Evolutionary conservation across 2,113 vertebrate species (phyloP).

Genomic region (Taurulus bubalis): DNA sequence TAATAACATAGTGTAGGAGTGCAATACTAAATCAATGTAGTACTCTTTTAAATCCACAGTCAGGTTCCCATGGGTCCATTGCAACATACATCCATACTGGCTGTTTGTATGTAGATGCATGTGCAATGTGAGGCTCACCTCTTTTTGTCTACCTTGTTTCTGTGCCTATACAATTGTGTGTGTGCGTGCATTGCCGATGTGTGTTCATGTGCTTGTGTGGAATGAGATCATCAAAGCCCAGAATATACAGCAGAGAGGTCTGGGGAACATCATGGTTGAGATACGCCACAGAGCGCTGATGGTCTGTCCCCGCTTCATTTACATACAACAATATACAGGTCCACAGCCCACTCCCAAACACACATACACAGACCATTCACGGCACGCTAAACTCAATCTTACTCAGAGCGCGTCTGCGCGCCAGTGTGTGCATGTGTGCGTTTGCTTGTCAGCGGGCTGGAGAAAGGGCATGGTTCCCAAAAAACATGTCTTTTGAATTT

Average conservation of each 20-base stretch:
- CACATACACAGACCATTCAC: slow-evolving; percentile 71
- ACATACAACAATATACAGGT: slow-evolving; percentile 80
- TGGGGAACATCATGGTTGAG: slow-evolving; percentile 71
- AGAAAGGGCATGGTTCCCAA: slow-evolving; percentile 25
- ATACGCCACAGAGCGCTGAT: slow-evolving; percentile 31
- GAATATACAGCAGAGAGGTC: slow-evolving; percentile 52
- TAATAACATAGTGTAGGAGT: background rate
- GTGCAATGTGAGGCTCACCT: slow-evolving; percentile 5
- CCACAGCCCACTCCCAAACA: slow-evolving; percentile 65
- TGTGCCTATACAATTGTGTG: background rate
- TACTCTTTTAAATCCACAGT: background rate
- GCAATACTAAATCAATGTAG: background rate
- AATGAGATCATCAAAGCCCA: slow-evolving; percentile 71
- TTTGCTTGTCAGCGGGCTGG: slow-evolving; percentile 28
- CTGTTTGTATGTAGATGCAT: background rate
- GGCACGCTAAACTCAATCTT: slow-evolving; percentile 70
- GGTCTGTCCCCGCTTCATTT: slow-evolving; percentile 71
- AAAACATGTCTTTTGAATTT: slow-evolving; percentile 44
- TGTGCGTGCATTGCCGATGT: slow-evolving; percentile 8
- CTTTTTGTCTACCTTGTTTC: slow-evolving; percentile 1
- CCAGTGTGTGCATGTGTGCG: background rate
- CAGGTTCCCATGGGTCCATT: background rate
- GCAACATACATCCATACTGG: background rate
- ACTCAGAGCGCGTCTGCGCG: slow-evolving; percentile 41
- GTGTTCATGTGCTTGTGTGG: slow-evolving; percentile 35